phyloP scores from a whole-genome alignment of 1,140 invertebrate species.

The Pseudobourletiella spinata region DNA sequence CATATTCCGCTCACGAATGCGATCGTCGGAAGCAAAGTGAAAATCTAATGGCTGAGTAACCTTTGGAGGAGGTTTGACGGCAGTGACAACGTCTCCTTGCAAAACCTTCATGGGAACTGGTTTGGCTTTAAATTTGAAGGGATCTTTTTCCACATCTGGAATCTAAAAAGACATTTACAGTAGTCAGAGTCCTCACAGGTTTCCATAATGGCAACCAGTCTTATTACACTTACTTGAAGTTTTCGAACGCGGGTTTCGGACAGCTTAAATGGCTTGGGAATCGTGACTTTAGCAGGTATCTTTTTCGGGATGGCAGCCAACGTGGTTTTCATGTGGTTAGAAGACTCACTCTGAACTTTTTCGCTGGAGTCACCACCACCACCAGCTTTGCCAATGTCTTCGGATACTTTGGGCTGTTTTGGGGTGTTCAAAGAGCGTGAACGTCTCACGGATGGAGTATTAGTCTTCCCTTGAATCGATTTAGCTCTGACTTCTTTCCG shows the following conservation, averaged over 20 bases:
- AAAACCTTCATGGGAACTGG: slow-evolving; percentile 26
- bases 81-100: slow-evolving; percentile 1
- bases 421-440: too few relatives aligned
- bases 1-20: slow-evolving; percentile 21
- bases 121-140: slow-evolving; percentile 27
- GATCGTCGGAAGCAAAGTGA: slow-evolving; percentile 32
- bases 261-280: slow-evolving; percentile 31
- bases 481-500: too few relatives aligned
- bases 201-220: background rate
- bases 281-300: slow-evolving; percentile 14
- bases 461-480: too few relatives aligned
- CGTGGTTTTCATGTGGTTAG: background rate
- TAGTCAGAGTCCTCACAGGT: background rate
- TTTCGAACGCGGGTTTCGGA: background rate
- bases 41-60: slow-evolving; percentile 1
- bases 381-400: background rate
- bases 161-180: slow-evolving; percentile 8
- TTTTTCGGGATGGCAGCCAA: slow-evolving; percentile 7
- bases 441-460: background rate
- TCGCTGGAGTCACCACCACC: background rate
- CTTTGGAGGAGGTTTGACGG: background rate
- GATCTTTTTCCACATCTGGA: background rate
- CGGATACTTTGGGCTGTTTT: too few relatives aligned
- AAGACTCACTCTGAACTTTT: background rate
- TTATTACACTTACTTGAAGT: background rate